These are phyloP conservation scores for Anguilla rostrata DNA, from an alignment of 2,113 vertebrate species.

Conservation along the genomic window DNA sequence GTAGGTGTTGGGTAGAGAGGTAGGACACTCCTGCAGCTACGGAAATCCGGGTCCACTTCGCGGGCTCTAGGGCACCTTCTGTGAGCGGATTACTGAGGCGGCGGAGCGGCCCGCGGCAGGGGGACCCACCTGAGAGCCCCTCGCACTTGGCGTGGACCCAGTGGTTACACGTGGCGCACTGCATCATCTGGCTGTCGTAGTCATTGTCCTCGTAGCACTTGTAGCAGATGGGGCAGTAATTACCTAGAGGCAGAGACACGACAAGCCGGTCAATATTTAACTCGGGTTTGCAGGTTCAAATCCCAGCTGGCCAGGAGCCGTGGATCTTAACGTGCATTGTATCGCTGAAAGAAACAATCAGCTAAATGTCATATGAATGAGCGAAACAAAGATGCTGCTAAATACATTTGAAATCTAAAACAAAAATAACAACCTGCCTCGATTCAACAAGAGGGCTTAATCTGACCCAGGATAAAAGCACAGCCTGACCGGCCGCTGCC, in stretches of 20 bases:
- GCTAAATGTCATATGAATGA: too few species aligned
- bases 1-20: too few species aligned
- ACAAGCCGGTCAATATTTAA: neutral
- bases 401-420: too few species aligned
- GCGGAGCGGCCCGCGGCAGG: too few species aligned
- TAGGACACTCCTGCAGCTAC: neutral
- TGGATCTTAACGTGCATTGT: too few species aligned
- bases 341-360: too few species aligned
- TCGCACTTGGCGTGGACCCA: slow-evolving; percentile 93
- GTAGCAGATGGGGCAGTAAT: slow-evolving; percentile 89
- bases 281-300: neutral
- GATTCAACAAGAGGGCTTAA: too few species aligned
- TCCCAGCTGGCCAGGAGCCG: neutral
- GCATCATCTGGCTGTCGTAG: slow-evolving; percentile 93
- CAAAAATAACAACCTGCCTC: too few species aligned
- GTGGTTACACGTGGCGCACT: slow-evolving; percentile 87
- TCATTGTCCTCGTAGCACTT: slow-evolving; percentile 92
- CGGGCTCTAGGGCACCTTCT: too few species aligned
- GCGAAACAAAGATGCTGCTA: too few species aligned
- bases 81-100: too few species aligned
- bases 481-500: neutral
- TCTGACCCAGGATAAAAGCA: neutral
- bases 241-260: slow-evolving; percentile 64
- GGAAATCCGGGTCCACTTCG: neutral
- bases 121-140: slow-evolving; percentile 77